phyloP scores from a whole-genome alignment of 2,797 vertebrate genomes.

The Microctenopoma lineatum region DNA sequence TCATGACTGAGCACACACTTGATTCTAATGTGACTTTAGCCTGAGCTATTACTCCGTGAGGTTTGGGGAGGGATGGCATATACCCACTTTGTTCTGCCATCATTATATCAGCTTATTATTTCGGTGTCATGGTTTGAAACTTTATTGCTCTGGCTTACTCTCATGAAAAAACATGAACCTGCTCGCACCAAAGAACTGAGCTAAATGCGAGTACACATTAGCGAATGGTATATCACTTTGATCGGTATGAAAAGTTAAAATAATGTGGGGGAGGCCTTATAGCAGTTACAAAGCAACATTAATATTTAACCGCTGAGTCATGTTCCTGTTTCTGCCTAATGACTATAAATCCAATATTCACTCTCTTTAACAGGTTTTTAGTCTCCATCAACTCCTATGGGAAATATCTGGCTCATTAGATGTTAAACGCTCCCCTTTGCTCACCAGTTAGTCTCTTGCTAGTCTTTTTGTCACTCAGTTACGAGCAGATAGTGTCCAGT shows the following conservation, averaged over 20 bases:
- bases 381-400: neutral
- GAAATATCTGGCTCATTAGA: neutral
- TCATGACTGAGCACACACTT: constrained; percentile 14
- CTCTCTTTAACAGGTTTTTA: neutral
- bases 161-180: too few species aligned
- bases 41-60: neutral
- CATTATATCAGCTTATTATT: too few species aligned
- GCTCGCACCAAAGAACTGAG: neutral
- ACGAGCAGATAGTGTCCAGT: too few species aligned
- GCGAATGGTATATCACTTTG: too few species aligned
- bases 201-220: too few species aligned
- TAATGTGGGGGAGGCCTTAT: too few species aligned
- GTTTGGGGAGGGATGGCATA: neutral
- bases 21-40: neutral
- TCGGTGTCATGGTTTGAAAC: neutral
- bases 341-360: neutral
- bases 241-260: too few species aligned
- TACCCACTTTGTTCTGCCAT: too few species aligned
- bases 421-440: neutral
- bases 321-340: too few species aligned
- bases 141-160: neutral
- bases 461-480: neutral
- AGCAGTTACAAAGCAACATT: too few species aligned
- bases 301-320: too few species aligned
- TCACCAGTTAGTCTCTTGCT: neutral